Conservation (phyloP, 1,140 invertebrate species). For the Berghia stephanieae region DNA sequence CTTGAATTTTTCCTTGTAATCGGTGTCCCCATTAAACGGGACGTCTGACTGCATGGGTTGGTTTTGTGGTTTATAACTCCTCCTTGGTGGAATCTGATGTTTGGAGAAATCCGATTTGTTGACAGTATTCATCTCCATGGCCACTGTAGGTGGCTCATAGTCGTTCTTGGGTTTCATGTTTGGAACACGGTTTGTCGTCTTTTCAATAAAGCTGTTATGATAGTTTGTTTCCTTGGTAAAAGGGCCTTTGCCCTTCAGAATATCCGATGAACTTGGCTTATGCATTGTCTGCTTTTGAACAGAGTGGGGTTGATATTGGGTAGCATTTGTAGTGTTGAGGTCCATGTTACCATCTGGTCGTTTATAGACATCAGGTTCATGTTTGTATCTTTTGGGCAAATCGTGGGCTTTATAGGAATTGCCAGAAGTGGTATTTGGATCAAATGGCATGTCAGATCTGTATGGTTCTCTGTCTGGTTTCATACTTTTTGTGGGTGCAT, state of each 20-base stretch:
- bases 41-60: conserved; percentile 14
- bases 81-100: conserved; percentile 25
- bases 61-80: conserved; percentile 27
- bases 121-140: conserved; percentile 28
- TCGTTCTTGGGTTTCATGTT: conserved; percentile 29
- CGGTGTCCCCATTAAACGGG: conserved; percentile 33
- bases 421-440: conserved; percentile 12
- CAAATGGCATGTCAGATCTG: conserved; percentile 27
- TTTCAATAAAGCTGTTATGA: conserved; percentile 6
- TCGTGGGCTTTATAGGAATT: conserved; percentile 27
- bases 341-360: conserved; percentile 35
- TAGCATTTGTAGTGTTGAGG: conserved; percentile 29
- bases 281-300: background rate
- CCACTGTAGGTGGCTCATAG: conserved; percentile 34
- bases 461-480: conserved; percentile 16
- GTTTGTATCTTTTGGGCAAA: conserved; percentile 12
- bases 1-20: conserved; percentile 32
- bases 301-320: conserved; percentile 23
- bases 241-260: conserved; percentile 23
- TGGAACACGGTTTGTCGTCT: background rate
- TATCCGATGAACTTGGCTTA: conserved; percentile 33
- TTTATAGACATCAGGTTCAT: conserved; percentile 14
- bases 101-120: conserved; percentile 25
- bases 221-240: conserved; percentile 26
- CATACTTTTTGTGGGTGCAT: conserved; percentile 27